Evolutionary conservation across 2,797 vertebrate genomes (phyloP).

Genomic region (Ctenochaetus hawaiiensis): DNA sequence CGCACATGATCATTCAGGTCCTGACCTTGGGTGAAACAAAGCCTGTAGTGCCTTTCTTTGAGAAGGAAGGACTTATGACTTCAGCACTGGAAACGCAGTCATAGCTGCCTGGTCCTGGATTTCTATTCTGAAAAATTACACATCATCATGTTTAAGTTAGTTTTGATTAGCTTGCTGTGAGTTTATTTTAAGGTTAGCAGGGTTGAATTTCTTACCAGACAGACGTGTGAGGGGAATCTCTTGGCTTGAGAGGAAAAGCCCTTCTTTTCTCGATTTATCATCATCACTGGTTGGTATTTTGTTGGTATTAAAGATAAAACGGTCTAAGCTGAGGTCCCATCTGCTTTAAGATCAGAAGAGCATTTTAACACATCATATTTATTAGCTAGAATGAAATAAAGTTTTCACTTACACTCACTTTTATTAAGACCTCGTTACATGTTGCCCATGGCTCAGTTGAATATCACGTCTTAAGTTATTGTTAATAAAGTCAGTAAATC

Average conservation of each 20-base stretch:
- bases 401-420: slow-evolving; percentile 47
- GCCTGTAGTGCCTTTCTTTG: slow-evolving; percentile 85
- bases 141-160: background rate
- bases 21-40: slow-evolving; percentile 87
- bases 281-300: slow-evolving; percentile 65
- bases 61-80: slow-evolving; percentile 83
- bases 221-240: slow-evolving; percentile 75
- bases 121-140: slow-evolving; percentile 80
- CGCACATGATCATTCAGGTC: background rate
- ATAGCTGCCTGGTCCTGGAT: slow-evolving; percentile 86
- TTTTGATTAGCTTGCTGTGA: background rate
- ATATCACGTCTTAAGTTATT: background rate
- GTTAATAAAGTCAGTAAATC: slow-evolving; percentile 9
- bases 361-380: background rate
- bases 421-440: slow-evolving; percentile 32
- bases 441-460: slow-evolving; percentile 36
- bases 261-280: slow-evolving; percentile 71
- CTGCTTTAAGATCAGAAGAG: slow-evolving; percentile 47
- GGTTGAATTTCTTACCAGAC: slow-evolving; percentile 67
- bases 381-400: background rate
- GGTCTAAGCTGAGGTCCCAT: slow-evolving; percentile 23
- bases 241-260: slow-evolving; percentile 84
- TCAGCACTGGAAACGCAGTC: slow-evolving; percentile 66
- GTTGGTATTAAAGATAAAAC: slow-evolving; percentile 74
- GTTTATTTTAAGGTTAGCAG: background rate